These are phyloP conservation scores for Poecilia picta DNA, from an alignment of 2,797 vertebrate genomes.

Conservation along the genomic window DNA sequence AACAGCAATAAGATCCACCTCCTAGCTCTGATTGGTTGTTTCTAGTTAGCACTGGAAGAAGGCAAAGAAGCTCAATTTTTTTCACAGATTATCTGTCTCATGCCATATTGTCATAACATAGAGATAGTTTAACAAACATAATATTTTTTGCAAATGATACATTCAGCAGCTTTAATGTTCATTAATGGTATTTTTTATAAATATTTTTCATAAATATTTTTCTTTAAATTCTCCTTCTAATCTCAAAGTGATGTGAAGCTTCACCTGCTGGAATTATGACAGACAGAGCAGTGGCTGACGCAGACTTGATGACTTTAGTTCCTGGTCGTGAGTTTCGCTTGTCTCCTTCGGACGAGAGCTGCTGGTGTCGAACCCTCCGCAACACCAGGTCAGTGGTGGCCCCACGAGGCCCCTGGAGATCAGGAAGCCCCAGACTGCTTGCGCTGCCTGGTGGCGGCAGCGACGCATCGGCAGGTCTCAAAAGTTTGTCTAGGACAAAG, in stretches of 20 bases:
- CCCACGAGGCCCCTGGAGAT: constrained; percentile 69
- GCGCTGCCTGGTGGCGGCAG: constrained; percentile 43
- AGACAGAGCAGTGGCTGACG: constrained; percentile 89
- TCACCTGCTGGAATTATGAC: constrained; percentile 93
- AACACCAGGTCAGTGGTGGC: constrained; percentile 89
- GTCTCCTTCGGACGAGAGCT: constrained; percentile 84
- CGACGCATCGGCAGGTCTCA: constrained; percentile 70
- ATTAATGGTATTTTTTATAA: neutral
- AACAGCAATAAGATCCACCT: no score
- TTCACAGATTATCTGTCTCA: no score
- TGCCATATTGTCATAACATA: no score
- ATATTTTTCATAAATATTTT: no score
- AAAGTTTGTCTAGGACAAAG: constrained; percentile 66
- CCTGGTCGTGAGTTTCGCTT: constrained; percentile 80
- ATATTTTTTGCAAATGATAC: no score
- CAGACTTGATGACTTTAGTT: constrained; percentile 92
- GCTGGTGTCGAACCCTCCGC: constrained; percentile 87
- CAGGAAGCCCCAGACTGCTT: constrained; percentile 57
- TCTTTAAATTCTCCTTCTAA: fast-evolving
- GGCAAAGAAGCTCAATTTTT: no score
- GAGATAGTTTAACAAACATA: no score
- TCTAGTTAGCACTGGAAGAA: no score
- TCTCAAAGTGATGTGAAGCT: neutral
- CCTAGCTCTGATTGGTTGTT: no score
- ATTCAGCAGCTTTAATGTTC: neutral